Evolutionary conservation across 2,797 vertebrate genomes (phyloP).

Genomic region (Pristis pectinata): DNA sequence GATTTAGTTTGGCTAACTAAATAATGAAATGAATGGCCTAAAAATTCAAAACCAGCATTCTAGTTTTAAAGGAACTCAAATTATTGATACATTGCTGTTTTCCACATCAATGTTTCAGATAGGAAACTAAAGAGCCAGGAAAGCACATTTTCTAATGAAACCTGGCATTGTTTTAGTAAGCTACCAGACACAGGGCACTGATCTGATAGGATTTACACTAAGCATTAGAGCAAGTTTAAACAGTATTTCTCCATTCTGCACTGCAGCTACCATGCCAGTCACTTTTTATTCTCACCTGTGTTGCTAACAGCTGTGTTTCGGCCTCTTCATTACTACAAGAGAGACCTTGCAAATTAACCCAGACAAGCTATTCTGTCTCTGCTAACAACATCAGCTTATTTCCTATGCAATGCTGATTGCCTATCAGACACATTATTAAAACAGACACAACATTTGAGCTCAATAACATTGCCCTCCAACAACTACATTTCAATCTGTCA

Average conservation of each 20-base stretch:
- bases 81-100: not conserved
- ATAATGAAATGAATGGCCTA: not conserved
- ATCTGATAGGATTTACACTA: not conserved
- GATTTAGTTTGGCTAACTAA: not conserved
- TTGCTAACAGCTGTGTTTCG: constrained; percentile 21
- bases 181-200: not conserved
- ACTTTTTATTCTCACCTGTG: constrained; percentile 10
- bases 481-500: constrained; percentile 10
- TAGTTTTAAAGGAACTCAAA: not conserved
- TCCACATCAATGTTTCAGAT: not conserved
- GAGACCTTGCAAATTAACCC: constrained; percentile 26
- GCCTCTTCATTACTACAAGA: constrained; percentile 16
- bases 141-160: constrained; percentile 1
- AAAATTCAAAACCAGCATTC: not conserved
- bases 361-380: constrained; percentile 16
- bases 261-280: not conserved
- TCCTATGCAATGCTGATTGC: constrained; percentile 15
- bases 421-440: constrained; percentile 16
- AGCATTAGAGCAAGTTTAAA: constrained; percentile 22
- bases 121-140: not conserved
- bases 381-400: constrained; percentile 27
- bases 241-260: not conserved
- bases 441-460: not conserved
- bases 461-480: constrained; percentile 1
- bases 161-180: constrained; percentile 3